Base-by-base conservation (phyloP, 2,888 invertebrate species). In the Hydroisotoma schaefferi region DNA sequence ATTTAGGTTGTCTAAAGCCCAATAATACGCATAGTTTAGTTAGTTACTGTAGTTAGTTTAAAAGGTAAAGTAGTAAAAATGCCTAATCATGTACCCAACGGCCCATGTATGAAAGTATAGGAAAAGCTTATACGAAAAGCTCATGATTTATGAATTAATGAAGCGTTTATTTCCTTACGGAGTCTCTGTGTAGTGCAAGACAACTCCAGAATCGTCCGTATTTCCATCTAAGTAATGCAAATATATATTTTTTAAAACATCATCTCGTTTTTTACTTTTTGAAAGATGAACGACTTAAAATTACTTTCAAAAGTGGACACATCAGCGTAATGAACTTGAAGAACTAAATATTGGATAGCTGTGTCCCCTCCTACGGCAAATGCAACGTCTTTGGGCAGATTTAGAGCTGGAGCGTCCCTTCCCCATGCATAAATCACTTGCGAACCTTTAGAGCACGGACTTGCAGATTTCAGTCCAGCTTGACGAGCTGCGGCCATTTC, bases 391-490 rank as follows among this genome's bases (percentile, higher is more conserved):
- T 86, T 78, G 0, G 95, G 95, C 52, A 95, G 78, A 46, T 83
- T 78, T 3, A 95, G 79, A 55, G 83, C 83, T 0, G 92, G 92
- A 0, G 95, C 94, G 76, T 94, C 91, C 70, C 89, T 82, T 1
- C 94, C 95, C 94, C 94, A 97, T 0, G 94, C 94, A 77, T 94
- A 95, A 10, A 95, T 82, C 55, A 94, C 87, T 87, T 91, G 77
- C n/a, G 68, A 67, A 2, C 76, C 87, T 33, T 83, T 80, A 0
- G 80, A 81, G 75, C 95, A 97, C 0, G 93, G 90, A 72, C 85
- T 86, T 0, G 86, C 86, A 0, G 81, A 80, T 63, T 81, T 76
- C 64, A 78, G 76, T 73, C 78, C 75, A 3, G 77, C 73, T 56
- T 82, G 80, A 29, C 78, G 78, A 69, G 81, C 78, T 2, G 83